phyloP scores from a whole-genome alignment of 2,888 invertebrate genomes.

The Tetranychus truncatus region DNA sequence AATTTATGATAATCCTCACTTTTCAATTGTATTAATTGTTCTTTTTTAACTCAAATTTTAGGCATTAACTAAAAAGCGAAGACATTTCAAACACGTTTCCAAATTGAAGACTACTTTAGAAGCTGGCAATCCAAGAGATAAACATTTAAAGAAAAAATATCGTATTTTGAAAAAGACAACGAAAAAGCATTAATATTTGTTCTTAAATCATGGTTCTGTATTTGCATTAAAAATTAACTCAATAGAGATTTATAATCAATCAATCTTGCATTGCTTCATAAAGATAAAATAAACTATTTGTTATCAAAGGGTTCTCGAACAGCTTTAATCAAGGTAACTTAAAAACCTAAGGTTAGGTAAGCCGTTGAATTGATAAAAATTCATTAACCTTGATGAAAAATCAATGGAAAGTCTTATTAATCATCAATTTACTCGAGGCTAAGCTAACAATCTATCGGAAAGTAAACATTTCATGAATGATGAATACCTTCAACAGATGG shows the following conservation, averaged over 20 bases:
- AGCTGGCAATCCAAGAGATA: not conserved
- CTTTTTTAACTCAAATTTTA: not conserved
- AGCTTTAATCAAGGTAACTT: not conserved
- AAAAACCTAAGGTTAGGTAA: not conserved
- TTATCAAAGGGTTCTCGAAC: not conserved
- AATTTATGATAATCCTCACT: not conserved
- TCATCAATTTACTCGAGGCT: not conserved
- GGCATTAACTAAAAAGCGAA: conserved; percentile 6
- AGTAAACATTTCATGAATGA: not conserved
- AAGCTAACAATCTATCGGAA: not conserved
- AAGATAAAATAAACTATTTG: not conserved
- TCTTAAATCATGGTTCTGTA: too few relatives aligned
- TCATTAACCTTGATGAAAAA: not conserved
- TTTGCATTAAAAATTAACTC: too few relatives aligned
- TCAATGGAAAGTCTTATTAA: not conserved
- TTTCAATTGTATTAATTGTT: not conserved
- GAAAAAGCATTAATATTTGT: not conserved
- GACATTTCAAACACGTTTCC: conserved; percentile 1
- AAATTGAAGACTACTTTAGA: conserved; percentile 3
- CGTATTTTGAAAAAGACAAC: not conserved
- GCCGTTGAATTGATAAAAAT: not conserved
- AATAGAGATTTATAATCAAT: too few relatives aligned
- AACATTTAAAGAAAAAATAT: not conserved
- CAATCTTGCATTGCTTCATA: too few relatives aligned
- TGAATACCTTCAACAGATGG: not conserved